These are phyloP conservation scores for Synaphobranchus kaupii DNA, from an alignment of 2,797 vertebrate species.

Conservation along the genomic window DNA sequence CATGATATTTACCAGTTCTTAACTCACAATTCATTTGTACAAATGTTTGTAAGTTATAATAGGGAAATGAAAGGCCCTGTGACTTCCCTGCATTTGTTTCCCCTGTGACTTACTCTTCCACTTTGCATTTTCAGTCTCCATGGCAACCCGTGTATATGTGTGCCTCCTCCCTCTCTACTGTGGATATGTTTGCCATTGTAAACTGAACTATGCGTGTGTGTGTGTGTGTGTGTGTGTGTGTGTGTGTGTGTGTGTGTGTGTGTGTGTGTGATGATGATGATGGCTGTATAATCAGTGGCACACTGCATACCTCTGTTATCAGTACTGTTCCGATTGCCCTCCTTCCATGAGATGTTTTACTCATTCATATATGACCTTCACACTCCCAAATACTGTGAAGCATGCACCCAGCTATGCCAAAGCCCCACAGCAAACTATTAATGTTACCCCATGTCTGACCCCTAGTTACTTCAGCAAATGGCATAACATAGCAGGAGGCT, in stretches of 20 bases:
- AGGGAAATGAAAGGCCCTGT: background rate
- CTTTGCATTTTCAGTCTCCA: constrained; percentile 2
- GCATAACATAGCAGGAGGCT: background rate
- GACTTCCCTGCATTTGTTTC: background rate
- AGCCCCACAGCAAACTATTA: background rate
- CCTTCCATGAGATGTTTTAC: constrained; percentile 43
- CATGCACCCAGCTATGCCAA: constrained; percentile 36
- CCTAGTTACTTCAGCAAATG: background rate
- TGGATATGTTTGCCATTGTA: background rate
- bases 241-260: constrained; percentile 1
- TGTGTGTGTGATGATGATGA: background rate
- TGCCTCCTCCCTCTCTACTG: background rate
- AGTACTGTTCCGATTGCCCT: constrained; percentile 45
- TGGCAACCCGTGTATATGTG: background rate
- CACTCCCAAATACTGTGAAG: constrained; percentile 44
- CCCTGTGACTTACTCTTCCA: background rate
- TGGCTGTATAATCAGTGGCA: constrained; percentile 20
- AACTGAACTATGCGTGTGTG: constrained; percentile 2
- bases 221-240: constrained; percentile 14
- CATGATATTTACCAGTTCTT: background rate
- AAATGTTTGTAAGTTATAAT: background rate
- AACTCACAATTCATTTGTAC: background rate
- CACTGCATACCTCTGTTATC: constrained; percentile 41
- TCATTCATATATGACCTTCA: constrained; percentile 51
- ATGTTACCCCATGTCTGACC: background rate